A percentile compares a stretch with the other conserved stretches of the same genome.
Evolutionary conservation across 2,113 vertebrate genomes (phyloP).

Genomic region (Porphyrio hochstetteri): DNA sequence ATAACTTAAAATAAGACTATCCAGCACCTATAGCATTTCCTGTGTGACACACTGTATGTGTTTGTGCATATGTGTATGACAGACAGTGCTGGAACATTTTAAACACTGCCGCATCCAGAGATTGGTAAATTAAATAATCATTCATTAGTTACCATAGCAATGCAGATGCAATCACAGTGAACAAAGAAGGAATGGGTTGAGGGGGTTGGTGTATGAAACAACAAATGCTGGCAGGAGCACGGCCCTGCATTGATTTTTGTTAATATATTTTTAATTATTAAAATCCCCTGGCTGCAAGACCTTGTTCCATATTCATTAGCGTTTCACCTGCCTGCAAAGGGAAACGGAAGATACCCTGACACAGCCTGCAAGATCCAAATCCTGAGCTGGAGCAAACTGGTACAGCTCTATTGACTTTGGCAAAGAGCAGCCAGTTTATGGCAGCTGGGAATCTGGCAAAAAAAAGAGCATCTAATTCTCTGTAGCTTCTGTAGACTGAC

Average conservation of each 20-base stretch:
- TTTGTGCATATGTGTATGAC: background rate
- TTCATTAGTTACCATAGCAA: constrained; percentile 59
- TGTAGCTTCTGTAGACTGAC: background rate
- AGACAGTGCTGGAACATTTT: constrained; percentile 18
- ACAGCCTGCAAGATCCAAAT: background rate
- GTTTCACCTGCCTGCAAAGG: background rate
- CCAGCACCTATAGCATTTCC: background rate
- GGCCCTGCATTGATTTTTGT: background rate
- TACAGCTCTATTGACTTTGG: background rate
- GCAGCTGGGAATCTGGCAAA: background rate
- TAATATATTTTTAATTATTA: constrained; percentile 16
- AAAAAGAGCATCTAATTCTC: background rate
- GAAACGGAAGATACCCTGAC: background rate
- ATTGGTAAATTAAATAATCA: constrained; percentile 60
- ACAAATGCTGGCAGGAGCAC: constrained; percentile 4
- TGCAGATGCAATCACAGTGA: constrained; percentile 15
- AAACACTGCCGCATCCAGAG: background rate
- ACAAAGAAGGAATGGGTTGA: background rate
- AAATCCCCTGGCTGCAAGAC: background rate
- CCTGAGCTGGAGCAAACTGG: background rate
- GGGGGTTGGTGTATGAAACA: background rate
- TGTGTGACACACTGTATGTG: background rate
- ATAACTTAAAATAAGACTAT: background rate
- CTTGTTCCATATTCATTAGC: background rate
- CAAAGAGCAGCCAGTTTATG: background rate